Percentiles rank a stretch among this genome's conserved stretches.
Evolutionary conservation across 2,888 invertebrate genomes (phyloP).

Genomic region (Pheosia tremula): DNA sequence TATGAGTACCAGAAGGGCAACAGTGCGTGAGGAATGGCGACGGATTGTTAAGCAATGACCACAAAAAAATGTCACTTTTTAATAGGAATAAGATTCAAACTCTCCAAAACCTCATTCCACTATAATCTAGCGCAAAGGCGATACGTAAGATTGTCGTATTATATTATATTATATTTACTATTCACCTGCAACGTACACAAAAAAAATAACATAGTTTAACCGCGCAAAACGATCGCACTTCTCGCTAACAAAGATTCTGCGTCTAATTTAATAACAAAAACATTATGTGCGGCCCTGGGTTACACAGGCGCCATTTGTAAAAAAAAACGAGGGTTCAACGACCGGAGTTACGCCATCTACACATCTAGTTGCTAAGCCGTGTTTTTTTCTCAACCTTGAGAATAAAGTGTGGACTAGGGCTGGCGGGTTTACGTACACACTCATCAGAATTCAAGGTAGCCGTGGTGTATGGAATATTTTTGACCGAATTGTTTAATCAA

Average conservation of each 20-base stretch:
- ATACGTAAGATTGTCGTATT: no score
- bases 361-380: conserved; percentile 40
- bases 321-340: conserved; percentile 40
- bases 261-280: conserved; percentile 39
- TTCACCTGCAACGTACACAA: no score
- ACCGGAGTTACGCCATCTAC: conserved; percentile 46
- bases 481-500: no score
- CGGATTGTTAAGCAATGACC: no score
- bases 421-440: conserved; percentile 12
- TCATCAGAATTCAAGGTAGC: neutral
- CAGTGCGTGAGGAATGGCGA: no score
- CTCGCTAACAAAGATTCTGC: conserved; percentile 12
- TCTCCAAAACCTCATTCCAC: no score
- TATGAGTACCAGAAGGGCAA: no score
- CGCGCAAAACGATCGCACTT: conserved; percentile 5
- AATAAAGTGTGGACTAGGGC: conserved; percentile 31
- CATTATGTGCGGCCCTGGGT: conserved; percentile 34
- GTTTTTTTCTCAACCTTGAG: conserved; percentile 45
- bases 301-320: conserved; percentile 46
- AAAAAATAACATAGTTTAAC: neutral
- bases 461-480: neutral
- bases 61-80: no score
- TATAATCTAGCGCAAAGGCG: no score
- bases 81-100: no score
- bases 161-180: no score